phyloP scores from a whole-genome alignment of 2,113 vertebrate genomes.

The Baryphthengus martii region DNA sequence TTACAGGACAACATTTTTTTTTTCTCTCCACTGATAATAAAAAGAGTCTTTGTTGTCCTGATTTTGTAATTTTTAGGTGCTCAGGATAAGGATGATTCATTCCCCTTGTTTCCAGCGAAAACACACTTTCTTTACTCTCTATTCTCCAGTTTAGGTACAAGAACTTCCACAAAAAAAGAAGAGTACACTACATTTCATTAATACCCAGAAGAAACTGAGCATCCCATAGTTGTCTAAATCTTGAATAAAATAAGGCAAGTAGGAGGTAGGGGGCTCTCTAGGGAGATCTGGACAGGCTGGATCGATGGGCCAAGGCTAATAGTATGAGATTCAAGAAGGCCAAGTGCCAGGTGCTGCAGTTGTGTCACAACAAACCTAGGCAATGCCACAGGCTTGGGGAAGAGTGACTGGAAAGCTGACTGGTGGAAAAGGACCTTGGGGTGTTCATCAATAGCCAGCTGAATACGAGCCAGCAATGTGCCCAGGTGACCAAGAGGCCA shows the following conservation, averaged over 20 bases:
- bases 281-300: too few relatives aligned
- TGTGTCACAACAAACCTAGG: too few relatives aligned
- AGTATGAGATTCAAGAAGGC: too few relatives aligned
- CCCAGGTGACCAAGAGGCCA: too few relatives aligned
- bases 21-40: not conserved
- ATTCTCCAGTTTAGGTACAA: not conserved
- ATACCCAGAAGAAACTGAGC: not conserved
- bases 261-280: too few relatives aligned
- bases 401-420: too few relatives aligned
- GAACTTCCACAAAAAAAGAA: not conserved
- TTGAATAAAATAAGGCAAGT: not conserved
- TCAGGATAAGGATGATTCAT: not conserved
- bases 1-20: not conserved
- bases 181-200: not conserved
- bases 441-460: too few relatives aligned
- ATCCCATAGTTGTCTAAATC: not conserved
- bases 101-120: not conserved
- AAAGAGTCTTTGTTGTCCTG: fast-evolving
- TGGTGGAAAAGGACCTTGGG: too few relatives aligned
- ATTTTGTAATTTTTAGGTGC: not conserved
- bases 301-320: too few relatives aligned
- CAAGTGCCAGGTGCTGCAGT: too few relatives aligned
- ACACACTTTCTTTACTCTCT: not conserved
- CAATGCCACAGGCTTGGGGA: too few relatives aligned
- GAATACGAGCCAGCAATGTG: too few relatives aligned